Percentiles rank a stretch among this genome's conserved stretches.
phyloP scores from a whole-genome alignment of 92 coral and sea anemone species.

The Porites lobata region DNA sequence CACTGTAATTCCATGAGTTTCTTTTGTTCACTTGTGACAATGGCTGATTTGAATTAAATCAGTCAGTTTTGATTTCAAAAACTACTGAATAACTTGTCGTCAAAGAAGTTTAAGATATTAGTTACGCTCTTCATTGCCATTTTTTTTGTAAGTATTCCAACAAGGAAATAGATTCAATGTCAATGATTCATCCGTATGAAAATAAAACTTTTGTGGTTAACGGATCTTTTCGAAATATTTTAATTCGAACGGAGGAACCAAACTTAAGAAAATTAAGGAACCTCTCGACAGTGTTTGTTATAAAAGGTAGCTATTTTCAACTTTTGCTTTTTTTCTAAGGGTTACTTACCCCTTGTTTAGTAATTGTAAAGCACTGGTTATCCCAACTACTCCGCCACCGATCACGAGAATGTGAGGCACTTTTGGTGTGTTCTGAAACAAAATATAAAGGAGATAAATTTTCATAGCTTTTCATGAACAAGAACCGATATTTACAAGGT shows the following conservation, averaged over 20 bases:
- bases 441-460: too few species aligned
- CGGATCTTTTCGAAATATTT: background rate
- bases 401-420: conserved; percentile 21
- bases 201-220: too few species aligned
- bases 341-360: conserved; percentile 23
- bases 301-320: too few species aligned
- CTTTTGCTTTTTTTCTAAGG: too few species aligned
- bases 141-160: background rate
- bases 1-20: too few species aligned
- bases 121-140: background rate
- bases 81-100: background rate
- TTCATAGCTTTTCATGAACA: background rate
- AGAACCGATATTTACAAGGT: background rate
- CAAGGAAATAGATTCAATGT: too few species aligned
- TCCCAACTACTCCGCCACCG: conserved; percentile 39
- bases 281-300: background rate
- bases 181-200: background rate
- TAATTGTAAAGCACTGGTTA: conserved; percentile 32
- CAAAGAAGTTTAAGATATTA: background rate
- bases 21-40: too few species aligned
- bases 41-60: too few species aligned
- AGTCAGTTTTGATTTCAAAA: too few species aligned
- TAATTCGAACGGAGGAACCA: too few species aligned
- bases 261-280: background rate
- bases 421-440: conserved; percentile 4